Evolutionary conservation across 1,140 invertebrate species (phyloP).

Genomic region (Cotesia typhae): DNA sequence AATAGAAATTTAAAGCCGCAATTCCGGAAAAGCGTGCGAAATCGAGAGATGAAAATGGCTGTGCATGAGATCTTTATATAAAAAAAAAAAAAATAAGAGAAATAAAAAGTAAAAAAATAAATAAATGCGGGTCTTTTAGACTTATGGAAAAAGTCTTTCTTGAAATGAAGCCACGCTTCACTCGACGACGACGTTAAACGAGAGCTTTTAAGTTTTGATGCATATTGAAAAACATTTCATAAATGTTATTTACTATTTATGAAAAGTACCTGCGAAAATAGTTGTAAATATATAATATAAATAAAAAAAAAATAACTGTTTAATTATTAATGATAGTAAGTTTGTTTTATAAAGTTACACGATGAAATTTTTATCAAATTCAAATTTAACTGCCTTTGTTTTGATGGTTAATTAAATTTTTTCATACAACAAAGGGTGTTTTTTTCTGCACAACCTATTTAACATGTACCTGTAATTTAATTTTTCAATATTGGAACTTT

Average conservation of each 20-base stretch:
- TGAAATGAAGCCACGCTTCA: conserved; percentile 9
- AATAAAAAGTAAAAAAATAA: not conserved
- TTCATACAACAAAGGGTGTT: too few relatives aligned
- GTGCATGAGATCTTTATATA: conserved; percentile 18
- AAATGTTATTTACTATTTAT: conserved; percentile 20
- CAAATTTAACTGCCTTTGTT: not conserved
- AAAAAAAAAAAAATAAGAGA: too few relatives aligned
- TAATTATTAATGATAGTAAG: not conserved
- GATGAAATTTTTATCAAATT: not conserved
- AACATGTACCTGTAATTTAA: too few relatives aligned
- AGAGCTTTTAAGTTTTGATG: conserved; percentile 23
- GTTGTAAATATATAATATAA: not conserved
- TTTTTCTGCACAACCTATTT: too few relatives aligned
- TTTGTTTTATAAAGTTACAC: not conserved
- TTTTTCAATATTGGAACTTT: too few relatives aligned
- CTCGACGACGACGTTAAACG: not conserved
- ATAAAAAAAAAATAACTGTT: not conserved
- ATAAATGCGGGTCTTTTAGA: conserved; percentile 14
- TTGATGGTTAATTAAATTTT: too few relatives aligned
- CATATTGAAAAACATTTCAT: conserved; percentile 12
- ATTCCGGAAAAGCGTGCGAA: conserved; percentile 20
- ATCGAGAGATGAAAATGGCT: conserved; percentile 10
- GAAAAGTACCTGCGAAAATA: not conserved
- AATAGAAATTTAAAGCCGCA: conserved; percentile 16
- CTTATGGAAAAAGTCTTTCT: conserved; percentile 18